A percentile compares a stretch with the other conserved stretches of the same genome.
Conservation (phyloP, 2,888 invertebrate species). For the Pheosia gnoma region DNA sequence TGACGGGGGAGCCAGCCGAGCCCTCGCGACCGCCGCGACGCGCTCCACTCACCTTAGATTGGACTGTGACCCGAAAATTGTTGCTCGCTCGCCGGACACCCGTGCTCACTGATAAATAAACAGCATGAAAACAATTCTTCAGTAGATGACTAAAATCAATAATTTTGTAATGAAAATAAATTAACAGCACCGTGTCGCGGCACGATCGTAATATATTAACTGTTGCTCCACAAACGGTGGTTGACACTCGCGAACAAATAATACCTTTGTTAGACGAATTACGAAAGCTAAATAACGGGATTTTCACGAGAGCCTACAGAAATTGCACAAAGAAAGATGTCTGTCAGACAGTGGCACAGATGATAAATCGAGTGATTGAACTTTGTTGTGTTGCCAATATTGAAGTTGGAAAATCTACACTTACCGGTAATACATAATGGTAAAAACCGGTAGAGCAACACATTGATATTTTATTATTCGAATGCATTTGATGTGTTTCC, state of each 20-base stretch:
- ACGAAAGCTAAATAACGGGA: constrained; percentile 81
- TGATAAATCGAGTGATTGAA: constrained; percentile 31
- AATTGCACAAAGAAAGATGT: constrained; percentile 76
- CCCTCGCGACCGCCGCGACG: constrained; percentile 33
- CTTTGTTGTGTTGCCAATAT: constrained; percentile 26
- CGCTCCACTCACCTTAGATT: constrained; percentile 69
- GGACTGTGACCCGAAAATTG: constrained; percentile 76
- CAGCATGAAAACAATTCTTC: constrained; percentile 72
- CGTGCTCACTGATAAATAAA: constrained; percentile 72
- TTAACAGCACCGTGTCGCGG: constrained; percentile 59
- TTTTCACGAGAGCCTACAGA: constrained; percentile 72
- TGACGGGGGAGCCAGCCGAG: constrained; percentile 30
- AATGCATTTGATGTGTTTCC: no score
- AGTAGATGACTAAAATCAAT: constrained; percentile 76
- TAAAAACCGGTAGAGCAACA: constrained; percentile 9
- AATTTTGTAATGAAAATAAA: constrained; percentile 65
- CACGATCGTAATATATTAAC: constrained; percentile 54
- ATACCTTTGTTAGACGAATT: constrained; percentile 76
- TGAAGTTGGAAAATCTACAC: constrained; percentile 9
- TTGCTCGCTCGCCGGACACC: constrained; percentile 63
- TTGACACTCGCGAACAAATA: constrained; percentile 66
- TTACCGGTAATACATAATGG: constrained; percentile 5
- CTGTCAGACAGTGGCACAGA: constrained; percentile 63
- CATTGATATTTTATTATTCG: no score
- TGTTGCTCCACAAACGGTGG: constrained; percentile 55